These are phyloP conservation scores for Anagyrus pseudococci DNA, from an alignment of 2,888 invertebrate species.

Conservation along the genomic window DNA sequence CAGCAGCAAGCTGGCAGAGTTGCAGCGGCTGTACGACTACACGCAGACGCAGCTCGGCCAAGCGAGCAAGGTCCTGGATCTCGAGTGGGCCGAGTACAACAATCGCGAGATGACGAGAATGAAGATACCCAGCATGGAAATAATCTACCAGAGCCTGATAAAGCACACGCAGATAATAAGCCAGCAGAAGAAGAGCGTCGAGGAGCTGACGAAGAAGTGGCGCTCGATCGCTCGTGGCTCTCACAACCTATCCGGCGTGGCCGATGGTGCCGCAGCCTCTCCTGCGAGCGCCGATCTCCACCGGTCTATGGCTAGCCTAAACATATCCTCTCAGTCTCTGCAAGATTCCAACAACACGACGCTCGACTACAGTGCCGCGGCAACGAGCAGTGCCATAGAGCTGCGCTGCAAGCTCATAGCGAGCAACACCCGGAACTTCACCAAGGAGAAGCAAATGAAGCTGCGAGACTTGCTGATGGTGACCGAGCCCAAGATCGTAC, in stretches of 20 bases:
- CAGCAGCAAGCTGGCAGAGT: conserved; percentile 71
- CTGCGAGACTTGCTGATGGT: conserved; percentile 49
- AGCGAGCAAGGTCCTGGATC: conserved; percentile 75
- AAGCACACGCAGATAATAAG: conserved; percentile 74
- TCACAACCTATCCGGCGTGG: too few relatives aligned
- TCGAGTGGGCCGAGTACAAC: conserved; percentile 73
- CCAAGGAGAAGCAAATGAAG: conserved; percentile 49
- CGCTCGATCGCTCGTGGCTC: conserved; percentile 44
- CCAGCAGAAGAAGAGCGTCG: conserved; percentile 63
- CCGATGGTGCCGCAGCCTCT: conserved; percentile 6
- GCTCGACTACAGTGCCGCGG: conserved; percentile 46
- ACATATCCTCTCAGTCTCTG: conserved; percentile 43
- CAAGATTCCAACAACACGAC: conserved; percentile 39
- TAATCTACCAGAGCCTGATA: conserved; percentile 80
- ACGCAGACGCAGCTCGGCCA: conserved; percentile 78
- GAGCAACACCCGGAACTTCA: conserved; percentile 49
- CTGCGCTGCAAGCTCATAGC: conserved; percentile 54
- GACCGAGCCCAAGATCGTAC: conserved; percentile 49
- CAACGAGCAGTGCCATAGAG: conserved; percentile 54
- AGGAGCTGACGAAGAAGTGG: conserved; percentile 48
- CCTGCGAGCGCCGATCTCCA: conserved; percentile 41
- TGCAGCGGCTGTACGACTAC: conserved; percentile 74
- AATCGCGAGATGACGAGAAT: conserved; percentile 58
- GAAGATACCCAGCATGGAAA: conserved; percentile 76
- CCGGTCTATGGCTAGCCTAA: conserved; percentile 50